Conservation (phyloP, 1,140 invertebrate species). For the Thrips palmi region DNA sequence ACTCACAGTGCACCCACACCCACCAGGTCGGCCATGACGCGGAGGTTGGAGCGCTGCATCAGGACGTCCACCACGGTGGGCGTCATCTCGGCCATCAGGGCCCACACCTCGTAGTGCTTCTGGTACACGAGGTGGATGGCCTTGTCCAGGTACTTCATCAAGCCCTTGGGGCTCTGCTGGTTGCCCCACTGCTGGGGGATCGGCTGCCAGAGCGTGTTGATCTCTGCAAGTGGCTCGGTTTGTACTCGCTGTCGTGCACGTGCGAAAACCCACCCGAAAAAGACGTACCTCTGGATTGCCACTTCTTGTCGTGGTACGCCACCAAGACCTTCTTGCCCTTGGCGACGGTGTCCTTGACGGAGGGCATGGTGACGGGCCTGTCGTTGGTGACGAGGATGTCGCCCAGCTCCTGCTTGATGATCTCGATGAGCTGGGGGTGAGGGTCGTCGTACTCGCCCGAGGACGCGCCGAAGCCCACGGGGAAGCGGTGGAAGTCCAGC, state of each 20-base stretch:
- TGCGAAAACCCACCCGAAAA: neutral
- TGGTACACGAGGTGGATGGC: slow-evolving; percentile 22
- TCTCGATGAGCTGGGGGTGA: slow-evolving; percentile 34
- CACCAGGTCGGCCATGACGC: slow-evolving; percentile 45
- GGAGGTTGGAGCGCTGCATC: slow-evolving; percentile 37
- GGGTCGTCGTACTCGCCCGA: slow-evolving; percentile 18
- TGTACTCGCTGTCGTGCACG: slow-evolving; percentile 5
- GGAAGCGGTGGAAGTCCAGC: slow-evolving; percentile 47
- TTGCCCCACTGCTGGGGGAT: slow-evolving; percentile 51
- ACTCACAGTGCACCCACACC: too few species aligned
- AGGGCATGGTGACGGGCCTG: slow-evolving; percentile 42
- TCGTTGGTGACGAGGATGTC: slow-evolving; percentile 29
- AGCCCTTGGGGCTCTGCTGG: slow-evolving; percentile 26
- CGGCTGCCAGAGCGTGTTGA: slow-evolving; percentile 49
- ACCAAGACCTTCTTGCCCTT: slow-evolving; percentile 25
- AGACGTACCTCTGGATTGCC: neutral
- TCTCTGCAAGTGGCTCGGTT: slow-evolving; percentile 27
- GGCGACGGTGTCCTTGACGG: slow-evolving; percentile 33
- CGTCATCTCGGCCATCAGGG: slow-evolving; percentile 65
- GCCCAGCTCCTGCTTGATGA: slow-evolving; percentile 41
- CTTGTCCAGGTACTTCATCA: slow-evolving; percentile 34
- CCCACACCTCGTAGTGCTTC: slow-evolving; percentile 37
- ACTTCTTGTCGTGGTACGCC: neutral
- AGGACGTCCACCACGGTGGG: slow-evolving; percentile 47
- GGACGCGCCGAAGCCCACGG: slow-evolving; percentile 39